A percentile compares a stretch with the other conserved stretches of the same genome.
Evolutionary conservation across 2,888 invertebrate species (phyloP).

Genomic region (Hydropsyche betteni): DNA sequence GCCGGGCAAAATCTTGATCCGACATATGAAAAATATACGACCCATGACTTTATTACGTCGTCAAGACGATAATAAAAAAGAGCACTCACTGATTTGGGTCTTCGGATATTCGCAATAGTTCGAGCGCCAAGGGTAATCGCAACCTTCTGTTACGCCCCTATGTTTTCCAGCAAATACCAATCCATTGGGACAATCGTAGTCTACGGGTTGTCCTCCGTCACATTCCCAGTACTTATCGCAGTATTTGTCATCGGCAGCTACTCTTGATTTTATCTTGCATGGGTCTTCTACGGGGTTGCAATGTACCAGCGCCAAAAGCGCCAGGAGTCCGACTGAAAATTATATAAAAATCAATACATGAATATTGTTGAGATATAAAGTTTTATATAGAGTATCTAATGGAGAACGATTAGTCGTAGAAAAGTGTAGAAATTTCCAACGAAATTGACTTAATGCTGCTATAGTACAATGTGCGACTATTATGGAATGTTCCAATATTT

Average conservation of each 20-base stretch:
- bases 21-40: too few species aligned
- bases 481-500: too few species aligned
- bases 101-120: conserved; percentile 80
- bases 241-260: conserved; percentile 81
- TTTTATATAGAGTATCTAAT: too few species aligned
- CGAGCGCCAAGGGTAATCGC: conserved; percentile 90
- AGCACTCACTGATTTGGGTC: conserved; percentile 75
- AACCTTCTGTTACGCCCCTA: conserved; percentile 87
- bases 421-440: too few species aligned
- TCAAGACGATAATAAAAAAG: conserved; percentile 52
- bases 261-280: conserved; percentile 80
- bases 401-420: too few species aligned
- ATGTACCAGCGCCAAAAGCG: neutral
- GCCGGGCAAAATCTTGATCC: neutral
- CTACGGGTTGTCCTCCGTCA: conserved; percentile 80
- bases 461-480: too few species aligned
- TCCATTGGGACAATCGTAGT: conserved; percentile 91
- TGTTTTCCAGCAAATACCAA: conserved; percentile 89
- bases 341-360: too few species aligned
- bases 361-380: too few species aligned
- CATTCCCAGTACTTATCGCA: conserved; percentile 88
- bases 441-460: too few species aligned
- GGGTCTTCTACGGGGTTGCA: conserved; percentile 73
- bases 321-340: conserved; percentile 27
- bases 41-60: conserved; percentile 54